phyloP scores from a whole-genome alignment of 1,140 invertebrate species.

The Zaprionus capensis region DNA sequence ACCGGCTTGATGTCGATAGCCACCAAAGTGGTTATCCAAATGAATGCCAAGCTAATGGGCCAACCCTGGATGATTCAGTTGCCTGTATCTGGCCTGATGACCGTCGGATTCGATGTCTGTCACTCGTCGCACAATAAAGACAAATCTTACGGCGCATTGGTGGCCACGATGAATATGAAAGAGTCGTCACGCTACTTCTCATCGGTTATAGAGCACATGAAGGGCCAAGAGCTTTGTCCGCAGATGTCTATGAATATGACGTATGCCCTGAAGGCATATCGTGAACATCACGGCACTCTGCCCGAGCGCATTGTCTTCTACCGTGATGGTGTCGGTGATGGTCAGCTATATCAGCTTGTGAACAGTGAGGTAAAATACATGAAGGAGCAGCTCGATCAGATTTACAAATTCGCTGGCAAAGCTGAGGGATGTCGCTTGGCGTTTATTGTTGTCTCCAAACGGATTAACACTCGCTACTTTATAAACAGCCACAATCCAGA shows the following conservation, averaged over 20 bases:
- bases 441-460: slow-evolving; percentile 90
- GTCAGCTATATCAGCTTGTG: slow-evolving; percentile 89
- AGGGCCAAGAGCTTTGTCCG: slow-evolving; percentile 90
- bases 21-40: slow-evolving; percentile 94
- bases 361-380: slow-evolving; percentile 87
- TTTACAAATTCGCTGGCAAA: slow-evolving; percentile 84
- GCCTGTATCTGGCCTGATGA: slow-evolving; percentile 90
- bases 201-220: slow-evolving; percentile 86
- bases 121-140: slow-evolving; percentile 89
- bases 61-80: slow-evolving; percentile 91
- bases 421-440: slow-evolving; percentile 85
- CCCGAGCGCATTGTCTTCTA: slow-evolving; percentile 89
- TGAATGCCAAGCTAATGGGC: slow-evolving; percentile 96
- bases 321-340: slow-evolving; percentile 93
- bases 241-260: slow-evolving; percentile 87
- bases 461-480: slow-evolving; percentile 90
- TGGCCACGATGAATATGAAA: slow-evolving; percentile 89
- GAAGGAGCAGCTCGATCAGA: slow-evolving; percentile 84
- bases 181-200: slow-evolving; percentile 58
- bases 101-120: slow-evolving; percentile 94
- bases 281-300: slow-evolving; percentile 74
- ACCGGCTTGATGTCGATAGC: slow-evolving; percentile 89
- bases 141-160: slow-evolving; percentile 90
- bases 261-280: slow-evolving; percentile 86
- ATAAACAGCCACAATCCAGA: slow-evolving; percentile 88